Evolutionary conservation across 2,113 vertebrate species (phyloP).

Genomic region (Cranoglanis bouderius): DNA sequence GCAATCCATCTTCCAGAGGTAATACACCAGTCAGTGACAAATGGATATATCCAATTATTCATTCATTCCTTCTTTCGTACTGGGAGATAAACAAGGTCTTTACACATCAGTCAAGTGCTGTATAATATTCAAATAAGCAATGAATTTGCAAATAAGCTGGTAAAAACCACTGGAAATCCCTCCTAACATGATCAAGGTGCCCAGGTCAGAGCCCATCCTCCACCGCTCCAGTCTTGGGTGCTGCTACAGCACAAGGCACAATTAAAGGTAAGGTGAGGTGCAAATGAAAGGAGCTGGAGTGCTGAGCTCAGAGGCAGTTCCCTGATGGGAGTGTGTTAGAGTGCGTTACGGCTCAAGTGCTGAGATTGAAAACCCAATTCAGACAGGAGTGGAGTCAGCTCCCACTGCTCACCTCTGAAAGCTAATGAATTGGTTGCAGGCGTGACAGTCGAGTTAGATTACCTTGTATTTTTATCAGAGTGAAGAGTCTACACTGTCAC

Average conservation of each 20-base stretch:
- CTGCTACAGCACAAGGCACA: conserved; percentile 18
- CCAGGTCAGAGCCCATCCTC: background rate
- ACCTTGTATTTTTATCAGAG: conserved; percentile 60
- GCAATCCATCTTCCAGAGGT: conserved; percentile 51
- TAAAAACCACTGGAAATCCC: background rate
- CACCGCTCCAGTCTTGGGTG: background rate
- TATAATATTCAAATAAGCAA: conserved; percentile 4
- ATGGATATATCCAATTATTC: conserved; percentile 49
- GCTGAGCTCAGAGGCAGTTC: conserved; percentile 41
- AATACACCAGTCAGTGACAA: conserved; percentile 37
- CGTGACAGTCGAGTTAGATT: conserved; percentile 59
- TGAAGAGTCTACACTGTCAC: conserved; percentile 58
- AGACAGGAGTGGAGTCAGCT: conserved; percentile 54
- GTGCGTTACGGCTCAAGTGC: conserved; percentile 51
- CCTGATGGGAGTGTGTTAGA: conserved; percentile 53
- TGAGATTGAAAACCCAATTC: conserved; percentile 57
- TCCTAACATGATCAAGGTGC: background rate
- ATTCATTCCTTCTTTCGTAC: conserved; percentile 47
- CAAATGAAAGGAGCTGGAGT: conserved; percentile 43
- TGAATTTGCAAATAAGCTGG: background rate
- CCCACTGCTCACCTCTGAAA: conserved; percentile 57
- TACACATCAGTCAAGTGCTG: conserved; percentile 26
- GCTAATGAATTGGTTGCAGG: conserved; percentile 62
- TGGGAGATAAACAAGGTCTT: conserved; percentile 34
- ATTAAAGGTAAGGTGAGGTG: conserved; percentile 48